Conservation (phyloP, 2,888 invertebrate genomes). For the Amblyteles armatorius region DNA sequence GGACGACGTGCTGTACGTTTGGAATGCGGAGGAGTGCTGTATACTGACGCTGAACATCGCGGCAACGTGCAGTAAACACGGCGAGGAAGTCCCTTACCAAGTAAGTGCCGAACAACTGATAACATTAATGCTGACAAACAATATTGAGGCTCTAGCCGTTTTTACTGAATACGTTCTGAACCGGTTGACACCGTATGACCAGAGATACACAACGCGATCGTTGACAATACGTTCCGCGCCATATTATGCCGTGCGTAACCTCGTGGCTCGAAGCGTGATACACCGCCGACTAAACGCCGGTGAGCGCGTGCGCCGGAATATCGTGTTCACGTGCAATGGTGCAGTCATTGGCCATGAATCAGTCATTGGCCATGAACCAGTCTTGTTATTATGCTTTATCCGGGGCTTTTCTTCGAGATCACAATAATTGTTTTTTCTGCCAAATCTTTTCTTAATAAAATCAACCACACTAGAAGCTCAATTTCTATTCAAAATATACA, state of each 20-base stretch:
- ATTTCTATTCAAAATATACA: too few species aligned
- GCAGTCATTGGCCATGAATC: not conserved
- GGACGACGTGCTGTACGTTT: slow-evolving; percentile 89
- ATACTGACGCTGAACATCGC: slow-evolving; percentile 88
- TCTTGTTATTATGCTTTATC: not conserved
- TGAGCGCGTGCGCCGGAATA: slow-evolving; percentile 43
- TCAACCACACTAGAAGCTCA: too few species aligned
- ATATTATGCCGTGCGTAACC: slow-evolving; percentile 45
- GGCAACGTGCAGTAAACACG: slow-evolving; percentile 85
- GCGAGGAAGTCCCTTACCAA: slow-evolving; percentile 87
- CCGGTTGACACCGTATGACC: not conserved
- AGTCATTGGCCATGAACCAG: not conserved
- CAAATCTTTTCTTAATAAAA: too few species aligned
- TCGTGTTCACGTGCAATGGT: not conserved
- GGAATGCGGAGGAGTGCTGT: slow-evolving; percentile 89
- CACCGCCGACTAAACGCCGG: not conserved
- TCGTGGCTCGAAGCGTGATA: slow-evolving; percentile 48
- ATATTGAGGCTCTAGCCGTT: not conserved
- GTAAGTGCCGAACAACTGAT: slow-evolving; percentile 81
- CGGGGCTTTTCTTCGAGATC: not conserved
- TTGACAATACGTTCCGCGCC: slow-evolving; percentile 37
- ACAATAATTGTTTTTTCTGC: not conserved
- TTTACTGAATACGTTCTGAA: not conserved
- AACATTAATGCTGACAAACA: not conserved
- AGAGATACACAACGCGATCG: not conserved